These are phyloP conservation scores for Apomyelois bistriatella DNA, from an alignment of 2,888 invertebrate genomes.

Conservation along the genomic window DNA sequence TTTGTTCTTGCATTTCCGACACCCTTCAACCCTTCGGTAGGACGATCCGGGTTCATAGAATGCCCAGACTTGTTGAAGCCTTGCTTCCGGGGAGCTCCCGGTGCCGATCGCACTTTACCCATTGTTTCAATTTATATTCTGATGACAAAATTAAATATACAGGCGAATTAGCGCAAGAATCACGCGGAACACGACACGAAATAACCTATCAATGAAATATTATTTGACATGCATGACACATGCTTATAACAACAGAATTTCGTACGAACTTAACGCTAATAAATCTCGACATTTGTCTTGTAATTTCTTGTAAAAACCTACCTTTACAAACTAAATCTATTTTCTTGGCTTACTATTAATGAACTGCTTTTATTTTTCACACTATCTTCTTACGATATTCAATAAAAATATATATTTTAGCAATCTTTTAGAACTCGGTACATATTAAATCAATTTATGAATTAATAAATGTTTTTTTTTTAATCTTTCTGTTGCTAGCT, in stretches of 20 bases:
- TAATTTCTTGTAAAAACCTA: background rate
- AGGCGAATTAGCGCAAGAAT: background rate
- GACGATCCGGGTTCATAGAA: slow-evolving; percentile 96
- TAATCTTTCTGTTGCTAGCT: no score
- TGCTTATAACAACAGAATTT: background rate
- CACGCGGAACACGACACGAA: slow-evolving; percentile 14
- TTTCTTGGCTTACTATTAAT: no score
- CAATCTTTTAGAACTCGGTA: no score
- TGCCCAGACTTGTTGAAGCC: slow-evolving; percentile 92
- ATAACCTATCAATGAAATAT: background rate
- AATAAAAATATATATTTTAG: no score
- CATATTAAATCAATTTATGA: no score
- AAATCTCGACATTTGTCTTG: background rate
- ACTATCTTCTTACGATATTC: no score
- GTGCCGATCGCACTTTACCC: slow-evolving; percentile 87
- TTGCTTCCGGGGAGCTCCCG: slow-evolving; percentile 89
- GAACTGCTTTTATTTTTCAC: no score
- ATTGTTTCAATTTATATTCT: slow-evolving; percentile 58
- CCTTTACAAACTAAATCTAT: background rate
- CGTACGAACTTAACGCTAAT: background rate
- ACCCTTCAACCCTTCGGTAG: slow-evolving; percentile 88
- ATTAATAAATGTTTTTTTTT: no score
- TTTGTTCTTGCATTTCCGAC: slow-evolving; percentile 92
- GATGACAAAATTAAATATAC: background rate
- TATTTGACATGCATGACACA: no score